phyloP scores from a whole-genome alignment of 2,888 invertebrate species.

The Plagiodera versicolora region DNA sequence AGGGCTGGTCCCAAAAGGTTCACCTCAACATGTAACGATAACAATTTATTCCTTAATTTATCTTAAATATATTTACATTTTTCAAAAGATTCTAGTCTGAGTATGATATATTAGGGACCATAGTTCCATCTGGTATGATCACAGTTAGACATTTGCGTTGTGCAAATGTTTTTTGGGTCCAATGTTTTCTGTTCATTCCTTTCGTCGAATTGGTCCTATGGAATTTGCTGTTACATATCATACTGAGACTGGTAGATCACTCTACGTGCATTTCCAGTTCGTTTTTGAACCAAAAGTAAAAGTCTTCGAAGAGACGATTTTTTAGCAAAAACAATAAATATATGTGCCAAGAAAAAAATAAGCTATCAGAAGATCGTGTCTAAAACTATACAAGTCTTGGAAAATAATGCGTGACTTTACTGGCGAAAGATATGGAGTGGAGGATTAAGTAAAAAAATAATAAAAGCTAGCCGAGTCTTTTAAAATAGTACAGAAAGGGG shows the following conservation, averaged over 20 bases:
- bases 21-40: slow-evolving; percentile 22
- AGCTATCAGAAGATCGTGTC: slow-evolving; percentile 23
- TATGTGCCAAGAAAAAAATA: slow-evolving; percentile 27
- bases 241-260: slow-evolving; percentile 27
- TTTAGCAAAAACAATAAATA: slow-evolving; percentile 19
- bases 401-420: slow-evolving; percentile 37
- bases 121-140: background rate
- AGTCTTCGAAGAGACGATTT: slow-evolving; percentile 45
- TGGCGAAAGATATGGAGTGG: slow-evolving; percentile 26
- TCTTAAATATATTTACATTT: slow-evolving; percentile 27
- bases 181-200: slow-evolving; percentile 5
- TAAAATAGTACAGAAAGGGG: slow-evolving; percentile 35
- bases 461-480: slow-evolving; percentile 44
- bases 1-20: slow-evolving; percentile 43
- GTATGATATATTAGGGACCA: slow-evolving; percentile 8
- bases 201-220: slow-evolving; percentile 13
- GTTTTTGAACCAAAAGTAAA: slow-evolving; percentile 48
- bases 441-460: slow-evolving; percentile 36
- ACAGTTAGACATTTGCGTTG: slow-evolving; percentile 3
- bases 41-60: slow-evolving; percentile 30
- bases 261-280: slow-evolving; percentile 33
- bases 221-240: slow-evolving; percentile 11
- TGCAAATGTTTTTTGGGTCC: background rate
- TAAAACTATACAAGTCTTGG: slow-evolving; percentile 29
- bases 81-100: slow-evolving; percentile 10